Conservation (phyloP, 2,888 invertebrate genomes). For the Hirtodrosophila cameraria region DNA sequence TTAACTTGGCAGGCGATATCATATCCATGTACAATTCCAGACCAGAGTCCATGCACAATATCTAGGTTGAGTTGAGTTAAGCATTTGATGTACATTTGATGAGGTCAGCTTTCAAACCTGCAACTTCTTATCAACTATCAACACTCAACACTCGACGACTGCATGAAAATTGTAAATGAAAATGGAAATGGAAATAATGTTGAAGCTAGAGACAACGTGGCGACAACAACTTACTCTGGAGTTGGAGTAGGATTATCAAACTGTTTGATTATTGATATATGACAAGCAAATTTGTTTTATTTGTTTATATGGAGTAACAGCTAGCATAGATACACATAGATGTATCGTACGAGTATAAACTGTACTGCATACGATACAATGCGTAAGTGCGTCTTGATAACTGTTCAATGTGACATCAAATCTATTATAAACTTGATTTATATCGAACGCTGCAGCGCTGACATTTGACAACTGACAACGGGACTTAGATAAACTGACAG, state of each 20-base stretch:
- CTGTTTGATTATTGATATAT: conserved; percentile 61
- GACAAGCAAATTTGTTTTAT: conserved; percentile 40
- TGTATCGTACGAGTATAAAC: neutral
- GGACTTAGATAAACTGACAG: conserved; percentile 59
- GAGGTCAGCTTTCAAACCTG: conserved; percentile 59
- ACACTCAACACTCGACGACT: neutral
- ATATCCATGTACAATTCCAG: conserved; percentile 80
- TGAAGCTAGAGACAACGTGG: conserved; percentile 69
- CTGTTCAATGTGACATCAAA: conserved; percentile 65
- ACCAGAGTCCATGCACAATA: conserved; percentile 68
- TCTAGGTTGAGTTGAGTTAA: conserved; percentile 56
- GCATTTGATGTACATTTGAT: conserved; percentile 73
- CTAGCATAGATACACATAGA: no score
- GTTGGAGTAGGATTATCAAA: conserved; percentile 22
- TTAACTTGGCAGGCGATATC: conserved; percentile 66
- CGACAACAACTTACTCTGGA: conserved; percentile 44
- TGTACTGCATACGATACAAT: neutral
- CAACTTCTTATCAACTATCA: conserved; percentile 26
- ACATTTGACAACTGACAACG: conserved; percentile 64
- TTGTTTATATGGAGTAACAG: neutral
- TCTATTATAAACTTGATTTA: conserved; percentile 76
- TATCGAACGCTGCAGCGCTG: conserved; percentile 54
- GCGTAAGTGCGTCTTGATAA: conserved; percentile 39
- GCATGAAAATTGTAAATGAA: conserved; percentile 9
- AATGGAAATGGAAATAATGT: conserved; percentile 3